Base-by-base conservation (phyloP, 1,140 invertebrate genomes). In the Cylas formicarius region DNA sequence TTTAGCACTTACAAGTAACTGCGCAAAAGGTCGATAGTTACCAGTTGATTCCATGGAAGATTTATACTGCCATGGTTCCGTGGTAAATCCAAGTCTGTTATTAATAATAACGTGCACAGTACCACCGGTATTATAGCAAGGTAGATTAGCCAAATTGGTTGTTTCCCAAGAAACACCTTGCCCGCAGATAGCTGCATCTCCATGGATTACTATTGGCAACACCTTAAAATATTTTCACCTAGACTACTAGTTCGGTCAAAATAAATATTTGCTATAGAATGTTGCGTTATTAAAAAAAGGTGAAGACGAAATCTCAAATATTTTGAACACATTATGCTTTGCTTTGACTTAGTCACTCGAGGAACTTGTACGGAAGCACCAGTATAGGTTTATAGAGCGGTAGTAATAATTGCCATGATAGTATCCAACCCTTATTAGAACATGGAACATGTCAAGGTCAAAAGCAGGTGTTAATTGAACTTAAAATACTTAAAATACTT, bases 21-120 rank as follows among this genome's bases (percentile, higher is more conserved):
- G 17, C 7, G 11, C 13, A 31, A 31, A 7, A 31, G 5, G 13
- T 31, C 17, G 28, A 31, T 11, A 31, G 28, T 31, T 31, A 14
- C 9, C 24, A 26, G 11, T 9, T 26, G 11, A 9, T 11, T 26
- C 9, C 24, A 9, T 26, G 9, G 24, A 9, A 9, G 9, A 26
- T 11, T 11, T 9, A n/a, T n/a, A n/a, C n/a, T n/a, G n/a, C 18
- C 86, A 70, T 2, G 92, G 90, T 68, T 93, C 89, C 14, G 93
- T 94, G 10, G 92, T 97, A 66, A 95, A 97, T 1, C 92, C 90
- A 60, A 82, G 72, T 72, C 94, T 90, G 68, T 95, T 95, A 63
- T 95, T 95, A 45, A 82, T 80, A 21, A 95, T 85, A 51, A 94
- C 77, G 58, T 97, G 91, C 20, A 97, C 80, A 10, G 85, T 83